phyloP scores from a whole-genome alignment of 2,797 vertebrate genomes.

The Lepidocolaptes lacrymiger region DNA sequence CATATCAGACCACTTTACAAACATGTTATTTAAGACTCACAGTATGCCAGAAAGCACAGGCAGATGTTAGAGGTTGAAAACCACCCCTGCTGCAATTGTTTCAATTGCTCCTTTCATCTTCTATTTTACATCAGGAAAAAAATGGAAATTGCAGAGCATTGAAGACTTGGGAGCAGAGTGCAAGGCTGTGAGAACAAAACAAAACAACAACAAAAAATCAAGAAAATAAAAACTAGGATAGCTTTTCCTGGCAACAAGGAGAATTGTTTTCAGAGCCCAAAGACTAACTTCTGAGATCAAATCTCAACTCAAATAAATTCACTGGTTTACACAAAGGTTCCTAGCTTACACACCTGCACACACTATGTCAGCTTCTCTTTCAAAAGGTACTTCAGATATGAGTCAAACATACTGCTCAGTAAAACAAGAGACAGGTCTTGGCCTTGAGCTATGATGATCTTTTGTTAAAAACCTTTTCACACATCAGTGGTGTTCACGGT shows the following conservation, averaged over 20 bases:
- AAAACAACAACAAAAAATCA: background rate
- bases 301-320: slow-evolving; percentile 2
- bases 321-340: background rate
- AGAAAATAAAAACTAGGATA: background rate
- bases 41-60: background rate
- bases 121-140: slow-evolving; percentile 7
- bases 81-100: background rate
- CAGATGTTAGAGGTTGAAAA: slow-evolving; percentile 12
- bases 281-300: background rate
- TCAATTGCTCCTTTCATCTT: background rate
- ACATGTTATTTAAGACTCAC: slow-evolving; percentile 10
- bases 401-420: background rate
- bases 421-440: background rate
- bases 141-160: background rate
- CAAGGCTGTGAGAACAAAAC: background rate
- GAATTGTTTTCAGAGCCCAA: slow-evolving; percentile 9
- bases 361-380: background rate
- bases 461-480: background rate
- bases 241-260: background rate
- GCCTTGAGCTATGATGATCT: background rate
- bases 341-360: slow-evolving; percentile 3
- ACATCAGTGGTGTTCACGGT: background rate
- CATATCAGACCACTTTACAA: background rate
- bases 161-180: background rate
- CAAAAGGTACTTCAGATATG: background rate